Percentiles rank a stretch among this genome's conserved stretches.
Conservation (phyloP, 2,113 vertebrate species). For the Psilopsiagon aymara region DNA sequence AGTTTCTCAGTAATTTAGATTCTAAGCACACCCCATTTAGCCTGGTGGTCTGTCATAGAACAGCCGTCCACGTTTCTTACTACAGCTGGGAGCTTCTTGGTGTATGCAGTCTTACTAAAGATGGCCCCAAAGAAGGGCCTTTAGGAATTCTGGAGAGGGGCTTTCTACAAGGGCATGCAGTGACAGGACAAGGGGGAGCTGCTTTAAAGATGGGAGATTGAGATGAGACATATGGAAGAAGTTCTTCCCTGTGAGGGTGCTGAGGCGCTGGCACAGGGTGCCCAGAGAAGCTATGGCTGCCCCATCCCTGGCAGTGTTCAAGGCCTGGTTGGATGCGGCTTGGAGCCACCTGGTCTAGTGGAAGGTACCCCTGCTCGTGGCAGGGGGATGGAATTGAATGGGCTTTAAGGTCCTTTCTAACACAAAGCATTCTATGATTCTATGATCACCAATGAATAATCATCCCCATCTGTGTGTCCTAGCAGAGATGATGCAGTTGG, state of each 20-base stretch:
- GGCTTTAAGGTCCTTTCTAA: background rate
- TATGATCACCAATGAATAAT: rapidly evolving
- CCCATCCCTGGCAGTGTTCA: background rate
- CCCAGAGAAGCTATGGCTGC: background rate
- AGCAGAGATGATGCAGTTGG: background rate
- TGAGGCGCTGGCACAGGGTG: background rate
- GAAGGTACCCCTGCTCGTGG: background rate
- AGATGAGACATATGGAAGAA: background rate
- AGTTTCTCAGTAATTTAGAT: background rate
- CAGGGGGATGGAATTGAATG: background rate
- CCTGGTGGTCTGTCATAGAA: background rate
- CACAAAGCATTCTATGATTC: background rate
- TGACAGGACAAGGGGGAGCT: background rate
- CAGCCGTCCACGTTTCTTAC: background rate
- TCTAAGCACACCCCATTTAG: background rate
- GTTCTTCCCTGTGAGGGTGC: background rate
- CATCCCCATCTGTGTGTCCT: background rate
- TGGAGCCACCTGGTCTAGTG: background rate
- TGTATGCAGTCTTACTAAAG: background rate
- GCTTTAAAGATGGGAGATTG: background rate
- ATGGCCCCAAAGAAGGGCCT: background rate
- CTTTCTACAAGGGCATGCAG: background rate
- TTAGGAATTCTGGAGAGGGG: background rate
- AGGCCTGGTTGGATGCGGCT: background rate
- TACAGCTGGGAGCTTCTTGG: background rate